Evolutionary conservation across 2,797 vertebrate genomes (phyloP), one percentile per base, ranked within the genome.

Genomic region (Sebastes minor): DNA sequence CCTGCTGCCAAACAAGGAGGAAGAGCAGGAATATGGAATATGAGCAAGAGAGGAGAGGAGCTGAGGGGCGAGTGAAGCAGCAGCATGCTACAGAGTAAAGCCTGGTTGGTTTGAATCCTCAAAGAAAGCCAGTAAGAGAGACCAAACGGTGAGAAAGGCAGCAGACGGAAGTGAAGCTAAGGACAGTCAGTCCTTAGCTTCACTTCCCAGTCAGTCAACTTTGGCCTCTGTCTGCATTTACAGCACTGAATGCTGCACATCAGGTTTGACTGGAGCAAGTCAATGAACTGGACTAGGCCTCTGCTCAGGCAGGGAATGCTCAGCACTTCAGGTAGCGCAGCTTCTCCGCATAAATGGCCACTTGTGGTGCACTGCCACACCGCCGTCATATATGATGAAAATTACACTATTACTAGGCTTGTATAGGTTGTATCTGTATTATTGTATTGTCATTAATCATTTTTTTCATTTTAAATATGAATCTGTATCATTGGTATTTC

Each of bases 251-350:
- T 76, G 79, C 67, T 64, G 63, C 46, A 55, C 71, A 63, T 78
- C 78, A 78, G 82, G 74, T 87, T 85, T 60, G 5, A 71, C 78
- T 66, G 71, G 76, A 64, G 65, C 28, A 46, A 52, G 35, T 63
- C 61, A 35, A 7, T 25, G 72, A 62, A 56, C 74, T 60, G 38
- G 18, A 66, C 32, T 14, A 68, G 20, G 46, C 46, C 59, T 60
- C 55, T 30, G 57, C 18, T 55, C 8, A 33, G n/a, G 16, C 46
- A 49, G 46, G 0, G 32, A 68, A 32, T 27, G 20, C 42, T 52
- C 55, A 38, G 32, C 49, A 56, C n/a, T 3, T 60, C 32, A 32
- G 33, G 25, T 18, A 30, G 14, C 7, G 16, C 4, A 11, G 23
- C 13, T 55, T 61, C 42, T 73, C 38, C 12, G 27, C 60, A 68